Evolutionary conservation across 2,888 invertebrate species (phyloP), one percentile per base, ranked within the genome.

Genomic region (Ypsolopha scabrella): DNA sequence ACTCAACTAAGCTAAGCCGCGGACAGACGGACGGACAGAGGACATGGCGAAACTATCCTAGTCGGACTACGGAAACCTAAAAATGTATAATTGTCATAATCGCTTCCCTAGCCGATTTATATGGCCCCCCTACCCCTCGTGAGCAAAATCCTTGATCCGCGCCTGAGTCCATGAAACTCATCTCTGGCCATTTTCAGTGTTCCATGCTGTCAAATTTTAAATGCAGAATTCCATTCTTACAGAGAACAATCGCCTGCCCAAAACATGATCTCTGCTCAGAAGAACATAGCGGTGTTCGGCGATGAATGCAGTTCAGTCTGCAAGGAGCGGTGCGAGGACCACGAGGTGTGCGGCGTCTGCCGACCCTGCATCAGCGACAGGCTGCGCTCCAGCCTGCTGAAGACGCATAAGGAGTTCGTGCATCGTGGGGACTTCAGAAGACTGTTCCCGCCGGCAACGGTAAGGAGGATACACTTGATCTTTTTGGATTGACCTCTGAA

Each of bases 391-490:
- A 87, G 85, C 52, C 71, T 98, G 8, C 82, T 90, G 49, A 79
- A 86, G 56, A 93, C 96, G 0, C 93, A 93, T 65, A 80, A 88
- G 50, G 98, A 99, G 68, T 94, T 96, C 70, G 73, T 93, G 14
- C 93, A 94, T 68, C 89, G 90, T 61, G 92, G 92, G 52, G 93
- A 94, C 59, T 96, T 92, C 72, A 90, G 92, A 64, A 88, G 98
- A 60, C 87, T 98, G 34, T 91, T 94, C 64, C 98, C 98, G 1
- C 92, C 92, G 9, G 68, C 89, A 35, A 90, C 92, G 87, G 91
- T 73, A 56, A 59, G 63, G 2, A 59, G 63, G 2, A 24, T 24
- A 24, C 2, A 24, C 24, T 24, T 24, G 4, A 3, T 24, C 24
- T 2, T 24, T 24, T 24, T 24, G n/a, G n/a, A n/a, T n/a, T n/a